Evolutionary conservation across 1,140 invertebrate genomes (phyloP).

Genomic region (Hycleus phaleratus): DNA sequence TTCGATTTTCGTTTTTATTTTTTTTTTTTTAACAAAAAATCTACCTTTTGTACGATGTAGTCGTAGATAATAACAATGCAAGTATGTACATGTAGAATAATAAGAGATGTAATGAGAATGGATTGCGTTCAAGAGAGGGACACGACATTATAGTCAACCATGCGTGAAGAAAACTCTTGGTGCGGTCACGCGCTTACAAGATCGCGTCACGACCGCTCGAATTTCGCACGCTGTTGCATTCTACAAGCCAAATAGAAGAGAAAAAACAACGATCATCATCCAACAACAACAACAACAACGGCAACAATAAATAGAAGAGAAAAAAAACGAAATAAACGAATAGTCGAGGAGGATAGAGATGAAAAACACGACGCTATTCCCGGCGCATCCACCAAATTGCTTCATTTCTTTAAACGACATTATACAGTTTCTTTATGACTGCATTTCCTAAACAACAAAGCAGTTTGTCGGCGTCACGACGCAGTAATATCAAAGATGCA

Average conservation of each 20-base stretch:
- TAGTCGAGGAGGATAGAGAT: not conserved
- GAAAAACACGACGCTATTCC: not conserved
- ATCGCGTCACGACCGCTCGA: conserved; percentile 20
- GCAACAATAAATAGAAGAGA: not conserved
- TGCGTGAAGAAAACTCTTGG: conserved; percentile 19
- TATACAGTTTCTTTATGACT: not conserved
- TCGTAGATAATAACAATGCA: no score
- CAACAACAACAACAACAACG: not conserved
- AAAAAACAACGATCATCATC: not conserved
- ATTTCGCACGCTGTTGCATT: conserved; percentile 16
- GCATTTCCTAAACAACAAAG: conserved; percentile 7
- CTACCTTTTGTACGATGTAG: no score
- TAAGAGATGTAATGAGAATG: conserved; percentile 11
- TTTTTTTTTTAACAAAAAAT: no score
- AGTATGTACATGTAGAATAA: conserved; percentile 3
- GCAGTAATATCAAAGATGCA: conserved; percentile 4
- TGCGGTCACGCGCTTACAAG: conserved; percentile 19
- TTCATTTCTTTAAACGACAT: no score
- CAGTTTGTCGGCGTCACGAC: conserved; percentile 4
- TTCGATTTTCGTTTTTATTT: no score
- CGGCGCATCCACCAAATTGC: not conserved
- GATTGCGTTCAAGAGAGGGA: conserved; percentile 8
- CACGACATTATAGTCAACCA: conserved; percentile 14
- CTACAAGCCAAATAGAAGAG: conserved; percentile 6
- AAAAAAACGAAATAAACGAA: not conserved